phyloP scores from a whole-genome alignment of 1,140 invertebrate species.

The Andrena cerasifolii region DNA sequence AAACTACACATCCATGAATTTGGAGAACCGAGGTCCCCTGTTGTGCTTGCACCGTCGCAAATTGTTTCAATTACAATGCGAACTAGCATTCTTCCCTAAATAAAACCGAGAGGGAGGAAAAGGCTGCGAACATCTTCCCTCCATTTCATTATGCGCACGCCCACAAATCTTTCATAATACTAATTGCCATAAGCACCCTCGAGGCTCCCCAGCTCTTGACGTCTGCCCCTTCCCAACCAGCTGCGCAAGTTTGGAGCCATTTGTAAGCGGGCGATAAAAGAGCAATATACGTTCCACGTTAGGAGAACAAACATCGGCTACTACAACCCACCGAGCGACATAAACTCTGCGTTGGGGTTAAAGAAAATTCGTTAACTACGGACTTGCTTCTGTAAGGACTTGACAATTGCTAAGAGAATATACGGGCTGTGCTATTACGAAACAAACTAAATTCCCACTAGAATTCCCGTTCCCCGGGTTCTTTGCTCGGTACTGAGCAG shows the following conservation, averaged over 20 bases:
- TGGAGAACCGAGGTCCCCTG: too few relatives aligned
- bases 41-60: too few relatives aligned
- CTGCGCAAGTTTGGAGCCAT: constrained; percentile 38
- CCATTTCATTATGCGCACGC: background rate
- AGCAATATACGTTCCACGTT: constrained; percentile 15
- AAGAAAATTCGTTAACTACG: constrained; percentile 35
- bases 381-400: constrained; percentile 12
- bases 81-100: background rate
- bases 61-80: too few relatives aligned
- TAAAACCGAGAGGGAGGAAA: background rate
- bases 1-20: too few relatives aligned
- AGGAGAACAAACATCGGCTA: constrained; percentile 36
- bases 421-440: background rate
- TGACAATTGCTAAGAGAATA: constrained; percentile 38
- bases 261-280: constrained; percentile 45
- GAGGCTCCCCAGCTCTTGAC: background rate
- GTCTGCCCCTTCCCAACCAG: constrained; percentile 3
- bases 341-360: constrained; percentile 27
- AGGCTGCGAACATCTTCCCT: background rate
- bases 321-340: constrained; percentile 7
- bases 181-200: constrained; percentile 45
- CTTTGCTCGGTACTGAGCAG: constrained; percentile 20
- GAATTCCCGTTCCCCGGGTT: constrained; percentile 18
- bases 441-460: constrained; percentile 24
- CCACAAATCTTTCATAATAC: constrained; percentile 29